These are phyloP conservation scores for Drosophila aff. DNA, from an alignment of 1,140 invertebrate genomes.

Conservation along the genomic window DNA sequence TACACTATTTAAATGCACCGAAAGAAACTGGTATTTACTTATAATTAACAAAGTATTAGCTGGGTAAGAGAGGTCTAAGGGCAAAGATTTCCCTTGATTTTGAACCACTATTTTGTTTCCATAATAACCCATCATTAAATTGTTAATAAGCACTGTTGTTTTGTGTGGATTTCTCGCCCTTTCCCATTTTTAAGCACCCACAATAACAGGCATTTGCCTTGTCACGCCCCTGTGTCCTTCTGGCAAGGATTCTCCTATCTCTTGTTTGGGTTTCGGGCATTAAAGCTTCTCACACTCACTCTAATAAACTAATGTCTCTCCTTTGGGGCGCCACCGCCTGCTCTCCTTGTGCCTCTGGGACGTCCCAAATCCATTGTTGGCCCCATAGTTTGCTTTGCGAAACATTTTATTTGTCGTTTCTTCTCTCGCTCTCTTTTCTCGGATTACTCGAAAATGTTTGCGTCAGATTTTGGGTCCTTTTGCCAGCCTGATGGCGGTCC, in stretches of 20 bases:
- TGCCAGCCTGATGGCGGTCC: constrained; percentile 12
- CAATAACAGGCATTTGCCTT: constrained; percentile 52
- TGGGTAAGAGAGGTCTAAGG: not conserved
- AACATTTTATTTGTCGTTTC: constrained; percentile 52
- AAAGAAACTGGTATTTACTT: not conserved
- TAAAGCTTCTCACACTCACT: constrained; percentile 49
- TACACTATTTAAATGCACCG: constrained; percentile 65
- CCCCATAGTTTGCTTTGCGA: constrained; percentile 50
- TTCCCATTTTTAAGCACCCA: constrained; percentile 49
- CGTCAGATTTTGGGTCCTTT: constrained; percentile 43
- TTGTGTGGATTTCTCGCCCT: constrained; percentile 45
- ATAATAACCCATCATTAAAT: not conserved
- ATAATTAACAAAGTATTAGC: not conserved
- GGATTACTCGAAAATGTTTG: constrained; percentile 56
- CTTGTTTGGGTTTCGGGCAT: constrained; percentile 37
- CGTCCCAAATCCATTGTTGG: constrained; percentile 50
- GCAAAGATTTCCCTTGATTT: no score
- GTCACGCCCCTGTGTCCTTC: constrained; percentile 18
- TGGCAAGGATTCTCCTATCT: constrained; percentile 30
- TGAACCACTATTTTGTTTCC: not conserved
- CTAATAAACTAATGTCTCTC: constrained; percentile 78
- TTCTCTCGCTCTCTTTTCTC: constrained; percentile 12
- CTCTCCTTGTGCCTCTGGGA: not conserved
- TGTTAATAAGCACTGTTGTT: not conserved
- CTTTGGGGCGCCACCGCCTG: constrained; percentile 51